These are phyloP conservation scores for Heliconius nattereri DNA, from an alignment of 1,140 invertebrate genomes.

Conservation along the genomic window DNA sequence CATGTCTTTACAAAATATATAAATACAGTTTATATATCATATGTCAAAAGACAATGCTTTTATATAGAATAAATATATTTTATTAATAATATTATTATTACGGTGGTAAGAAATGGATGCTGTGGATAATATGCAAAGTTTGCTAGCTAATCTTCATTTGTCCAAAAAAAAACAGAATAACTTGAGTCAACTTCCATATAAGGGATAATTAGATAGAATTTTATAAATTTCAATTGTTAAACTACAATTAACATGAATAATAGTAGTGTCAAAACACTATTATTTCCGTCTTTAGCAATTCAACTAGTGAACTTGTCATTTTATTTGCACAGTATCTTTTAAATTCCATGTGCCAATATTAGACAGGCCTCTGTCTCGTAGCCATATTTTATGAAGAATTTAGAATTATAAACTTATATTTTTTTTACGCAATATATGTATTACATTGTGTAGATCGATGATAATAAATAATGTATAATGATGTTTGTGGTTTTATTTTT, in stretches of 20 bases:
- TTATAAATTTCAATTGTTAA: too few relatives aligned
- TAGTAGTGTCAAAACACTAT: not conserved
- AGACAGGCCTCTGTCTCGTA: conserved; percentile 66
- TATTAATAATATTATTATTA: conserved; percentile 61
- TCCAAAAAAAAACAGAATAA: not conserved
- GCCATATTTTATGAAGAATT: conserved; percentile 73
- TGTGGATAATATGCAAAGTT: not conserved
- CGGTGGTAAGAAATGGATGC: conserved; percentile 42
- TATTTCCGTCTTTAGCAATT: not conserved
- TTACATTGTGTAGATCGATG: conserved; percentile 70
- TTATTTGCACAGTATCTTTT: conserved; percentile 10
- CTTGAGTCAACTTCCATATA: not conserved
- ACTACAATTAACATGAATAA: too few relatives aligned
- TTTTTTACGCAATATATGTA: conserved; percentile 71
- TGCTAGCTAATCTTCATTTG: not conserved
- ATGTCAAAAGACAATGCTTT: conserved; percentile 57
- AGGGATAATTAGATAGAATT: too few relatives aligned
- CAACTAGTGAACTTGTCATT: not conserved
- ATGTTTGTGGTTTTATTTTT: conserved; percentile 31
- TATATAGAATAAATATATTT: conserved; percentile 41
- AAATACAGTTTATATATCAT: conserved; percentile 70
- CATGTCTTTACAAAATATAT: conserved; percentile 59
- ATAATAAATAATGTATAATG: conserved; percentile 65
- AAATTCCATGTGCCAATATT: conserved; percentile 76
- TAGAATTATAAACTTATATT: conserved; percentile 70